These are phyloP conservation scores for Hyles euphorbiae DNA, from an alignment of 1,140 invertebrate genomes.

Conservation along the genomic window DNA sequence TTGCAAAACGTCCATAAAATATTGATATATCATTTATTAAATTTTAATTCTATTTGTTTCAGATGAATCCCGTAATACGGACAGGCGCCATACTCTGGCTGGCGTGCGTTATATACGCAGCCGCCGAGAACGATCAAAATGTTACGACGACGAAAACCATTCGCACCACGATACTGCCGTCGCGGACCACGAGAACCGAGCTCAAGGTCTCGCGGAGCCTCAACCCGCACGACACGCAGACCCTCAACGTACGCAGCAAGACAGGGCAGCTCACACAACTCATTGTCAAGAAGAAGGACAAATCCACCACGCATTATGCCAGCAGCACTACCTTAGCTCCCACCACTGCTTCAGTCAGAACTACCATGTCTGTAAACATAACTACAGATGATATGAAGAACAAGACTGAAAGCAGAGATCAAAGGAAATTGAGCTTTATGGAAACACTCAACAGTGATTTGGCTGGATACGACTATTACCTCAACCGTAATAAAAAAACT, in stretches of 20 bases:
- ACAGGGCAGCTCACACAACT: conserved; percentile 84
- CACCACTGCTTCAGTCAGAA: conserved; percentile 46
- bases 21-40: not conserved
- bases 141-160: conserved; percentile 60
- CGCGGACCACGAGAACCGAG: conserved; percentile 80
- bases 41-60: conserved; percentile 36
- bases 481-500: conserved; percentile 57
- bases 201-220: conserved; percentile 86
- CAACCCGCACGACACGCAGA: conserved; percentile 84
- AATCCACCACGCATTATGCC: conserved; percentile 39
- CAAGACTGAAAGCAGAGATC: conserved; percentile 59
- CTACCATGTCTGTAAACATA: conserved; percentile 38
- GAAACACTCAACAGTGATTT: conserved; percentile 55
- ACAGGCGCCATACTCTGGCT: conserved; percentile 58
- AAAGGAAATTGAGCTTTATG: conserved; percentile 60
- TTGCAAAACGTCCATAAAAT: too few species aligned
- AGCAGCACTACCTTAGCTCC: conserved; percentile 47
- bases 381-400: conserved; percentile 50
- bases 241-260: conserved; percentile 83
- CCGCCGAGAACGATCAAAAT: conserved; percentile 45
- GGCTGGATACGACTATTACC: conserved; percentile 68
- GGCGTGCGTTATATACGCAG: conserved; percentile 31
- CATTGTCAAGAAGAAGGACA: conserved; percentile 84
- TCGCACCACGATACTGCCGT: conserved; percentile 63
- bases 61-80: conserved; percentile 68